Percentiles rank a stretch among this genome's conserved stretches.
phyloP scores from a whole-genome alignment of 2,797 vertebrate genomes.

The Halcyon badia region DNA sequence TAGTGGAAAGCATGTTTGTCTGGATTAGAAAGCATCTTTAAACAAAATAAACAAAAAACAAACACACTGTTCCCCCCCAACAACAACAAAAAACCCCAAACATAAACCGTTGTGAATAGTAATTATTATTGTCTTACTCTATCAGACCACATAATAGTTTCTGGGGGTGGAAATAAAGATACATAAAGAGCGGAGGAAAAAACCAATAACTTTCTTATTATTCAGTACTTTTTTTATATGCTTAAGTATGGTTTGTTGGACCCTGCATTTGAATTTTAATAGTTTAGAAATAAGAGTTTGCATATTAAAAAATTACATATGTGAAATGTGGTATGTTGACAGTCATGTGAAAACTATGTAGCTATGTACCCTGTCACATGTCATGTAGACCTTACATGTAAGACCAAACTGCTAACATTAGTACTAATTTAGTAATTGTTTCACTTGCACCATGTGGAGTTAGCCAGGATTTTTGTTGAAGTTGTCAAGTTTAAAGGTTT shows the following conservation, averaged over 20 bases:
- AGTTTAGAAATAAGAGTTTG: background rate
- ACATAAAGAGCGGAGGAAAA: background rate
- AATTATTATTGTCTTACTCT: background rate
- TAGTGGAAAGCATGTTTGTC: background rate
- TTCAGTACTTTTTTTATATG: background rate
- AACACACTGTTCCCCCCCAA: no score
- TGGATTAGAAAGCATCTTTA: background rate
- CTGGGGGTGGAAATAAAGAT: background rate
- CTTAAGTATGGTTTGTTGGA: background rate
- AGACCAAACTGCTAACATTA: background rate
- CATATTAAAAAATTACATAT: background rate
- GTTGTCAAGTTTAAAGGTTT: background rate
- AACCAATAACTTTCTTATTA: background rate
- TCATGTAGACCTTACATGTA: background rate
- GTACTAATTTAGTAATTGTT: background rate
- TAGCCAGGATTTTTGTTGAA: background rate
- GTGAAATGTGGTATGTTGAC: background rate
- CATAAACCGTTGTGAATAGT: no score
- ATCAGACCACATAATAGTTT: background rate
- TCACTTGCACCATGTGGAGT: background rate
- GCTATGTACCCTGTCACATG: background rate
- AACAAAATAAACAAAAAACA: background rate
- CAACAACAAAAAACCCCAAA: no score
- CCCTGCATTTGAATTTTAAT: background rate
- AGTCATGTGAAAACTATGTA: fast-evolving